Conservation (phyloP, 2,888 invertebrate species). For the Spilarctia lutea region DNA sequence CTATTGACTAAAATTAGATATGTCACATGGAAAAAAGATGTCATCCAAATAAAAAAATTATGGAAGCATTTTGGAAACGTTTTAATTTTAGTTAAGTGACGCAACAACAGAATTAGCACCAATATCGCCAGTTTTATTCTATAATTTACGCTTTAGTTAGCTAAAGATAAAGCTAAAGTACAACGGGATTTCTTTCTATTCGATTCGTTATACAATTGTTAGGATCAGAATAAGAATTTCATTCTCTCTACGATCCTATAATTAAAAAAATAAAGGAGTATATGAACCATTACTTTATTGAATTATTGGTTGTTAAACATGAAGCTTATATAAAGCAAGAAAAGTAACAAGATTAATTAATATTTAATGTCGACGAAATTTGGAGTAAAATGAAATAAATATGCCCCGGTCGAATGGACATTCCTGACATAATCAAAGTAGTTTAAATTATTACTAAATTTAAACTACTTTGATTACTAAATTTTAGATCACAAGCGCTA, state of each 20-base stretch:
- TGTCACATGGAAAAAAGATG: no score
- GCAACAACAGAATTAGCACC: no score
- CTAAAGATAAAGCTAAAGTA: background rate
- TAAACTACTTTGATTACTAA: no score
- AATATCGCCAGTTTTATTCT: background rate
- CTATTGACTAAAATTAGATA: no score
- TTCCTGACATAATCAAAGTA: background rate
- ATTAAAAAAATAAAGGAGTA: background rate
- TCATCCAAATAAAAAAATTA: no score
- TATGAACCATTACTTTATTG: background rate
- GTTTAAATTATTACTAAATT: background rate
- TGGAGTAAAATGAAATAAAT: background rate
- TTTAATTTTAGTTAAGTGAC: no score
- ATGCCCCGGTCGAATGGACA: background rate
- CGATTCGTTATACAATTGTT: background rate
- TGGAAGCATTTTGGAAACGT: no score
- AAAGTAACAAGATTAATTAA: background rate
- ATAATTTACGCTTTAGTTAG: no score
- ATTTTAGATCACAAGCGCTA: background rate
- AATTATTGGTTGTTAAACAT: background rate
- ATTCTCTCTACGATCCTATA: background rate
- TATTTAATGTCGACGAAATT: background rate
- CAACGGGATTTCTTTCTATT: background rate
- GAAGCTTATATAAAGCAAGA: background rate
- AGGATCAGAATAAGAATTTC: background rate